Conservation (phyloP, 2,888 invertebrate species). For the Apodemia zela region DNA sequence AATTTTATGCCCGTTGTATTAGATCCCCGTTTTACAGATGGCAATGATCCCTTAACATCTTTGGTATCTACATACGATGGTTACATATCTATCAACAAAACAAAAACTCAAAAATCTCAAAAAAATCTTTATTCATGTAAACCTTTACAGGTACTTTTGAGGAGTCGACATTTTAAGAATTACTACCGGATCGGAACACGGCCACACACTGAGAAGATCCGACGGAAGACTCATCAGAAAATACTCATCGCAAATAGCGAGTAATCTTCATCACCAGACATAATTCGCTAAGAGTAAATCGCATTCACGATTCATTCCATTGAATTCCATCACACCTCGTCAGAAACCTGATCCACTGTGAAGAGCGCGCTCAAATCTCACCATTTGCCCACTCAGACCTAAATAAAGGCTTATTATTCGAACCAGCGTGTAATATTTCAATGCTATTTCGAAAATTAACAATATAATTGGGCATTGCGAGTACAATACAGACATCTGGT, state of each 20-base stretch:
- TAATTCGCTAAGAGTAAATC: conserved; percentile 6
- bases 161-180: no score
- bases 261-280: conserved; percentile 7
- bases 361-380: conserved; percentile 31
- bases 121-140: no score
- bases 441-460: conserved; percentile 75
- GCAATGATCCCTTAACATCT: no score
- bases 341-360: conserved; percentile 4
- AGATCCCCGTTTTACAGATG: no score
- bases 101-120: no score
- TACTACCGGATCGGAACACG: no score
- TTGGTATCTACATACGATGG: no score
- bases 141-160: no score
- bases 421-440: conserved; percentile 69
- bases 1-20: no score
- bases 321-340: conserved; percentile 2
- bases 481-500: conserved; percentile 73
- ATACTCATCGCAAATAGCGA: background rate
- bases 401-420: conserved; percentile 72
- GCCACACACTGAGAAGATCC: no score
- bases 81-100: no score
- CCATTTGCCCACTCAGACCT: conserved; percentile 43
- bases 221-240: no score
- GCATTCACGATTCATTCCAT: background rate
- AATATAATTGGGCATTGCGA: conserved; percentile 78